Conservation (phyloP, 2,113 vertebrate species). For the Ophiodon elongatus region DNA sequence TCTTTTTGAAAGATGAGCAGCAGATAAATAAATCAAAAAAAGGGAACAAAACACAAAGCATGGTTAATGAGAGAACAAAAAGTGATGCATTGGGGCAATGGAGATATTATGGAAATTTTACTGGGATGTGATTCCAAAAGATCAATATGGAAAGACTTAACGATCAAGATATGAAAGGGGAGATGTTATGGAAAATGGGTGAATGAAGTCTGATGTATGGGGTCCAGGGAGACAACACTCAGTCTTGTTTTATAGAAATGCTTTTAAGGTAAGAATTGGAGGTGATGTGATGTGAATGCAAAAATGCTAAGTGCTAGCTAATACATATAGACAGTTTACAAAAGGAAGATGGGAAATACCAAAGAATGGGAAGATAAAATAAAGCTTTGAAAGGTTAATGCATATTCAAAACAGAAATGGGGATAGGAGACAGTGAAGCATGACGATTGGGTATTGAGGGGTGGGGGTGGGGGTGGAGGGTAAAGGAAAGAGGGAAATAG, state of each 20-base stretch:
- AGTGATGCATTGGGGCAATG: constrained; percentile 17
- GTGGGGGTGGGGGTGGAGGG: background rate
- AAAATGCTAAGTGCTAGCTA: constrained; percentile 62
- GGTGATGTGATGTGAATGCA: constrained; percentile 55
- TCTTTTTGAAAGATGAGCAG: constrained; percentile 50
- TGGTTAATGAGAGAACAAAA: constrained; percentile 15
- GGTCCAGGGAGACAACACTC: constrained; percentile 50
- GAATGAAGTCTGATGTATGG: constrained; percentile 51
- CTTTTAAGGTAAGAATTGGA: constrained; percentile 59
- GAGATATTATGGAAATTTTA: constrained; percentile 57
- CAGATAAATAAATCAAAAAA: constrained; percentile 14
- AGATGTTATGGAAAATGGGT: constrained; percentile 49
- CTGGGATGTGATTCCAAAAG: constrained; percentile 40
- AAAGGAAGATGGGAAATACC: constrained; percentile 50
- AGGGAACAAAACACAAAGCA: constrained; percentile 38
- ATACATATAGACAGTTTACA: constrained; percentile 67
- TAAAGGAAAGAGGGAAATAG: constrained; percentile 21
- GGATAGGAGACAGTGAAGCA: constrained; percentile 33
- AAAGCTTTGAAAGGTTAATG: constrained; percentile 72
- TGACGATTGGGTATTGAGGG: constrained; percentile 33
- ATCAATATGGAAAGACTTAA: constrained; percentile 59
- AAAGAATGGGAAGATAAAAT: constrained; percentile 61
- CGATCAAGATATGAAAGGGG: constrained; percentile 42
- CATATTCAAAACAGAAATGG: constrained; percentile 50
- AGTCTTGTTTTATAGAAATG: constrained; percentile 49